These are phyloP conservation scores for Peromyscus leucopus DNA, from an alignment of 2,113 vertebrate species.

Conservation along the genomic window DNA sequence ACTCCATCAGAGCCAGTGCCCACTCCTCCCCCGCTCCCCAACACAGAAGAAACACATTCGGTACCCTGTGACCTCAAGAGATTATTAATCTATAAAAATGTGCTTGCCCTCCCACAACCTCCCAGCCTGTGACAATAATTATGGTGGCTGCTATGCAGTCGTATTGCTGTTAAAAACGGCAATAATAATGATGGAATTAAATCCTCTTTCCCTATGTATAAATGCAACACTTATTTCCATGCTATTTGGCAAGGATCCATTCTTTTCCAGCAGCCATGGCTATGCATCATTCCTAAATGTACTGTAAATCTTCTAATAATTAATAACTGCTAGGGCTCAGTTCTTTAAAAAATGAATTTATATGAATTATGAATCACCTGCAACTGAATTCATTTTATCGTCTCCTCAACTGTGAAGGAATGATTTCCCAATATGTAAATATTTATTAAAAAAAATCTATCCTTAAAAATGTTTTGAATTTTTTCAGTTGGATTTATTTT, in stretches of 20 bases:
- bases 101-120: slow-evolving; percentile 81
- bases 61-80: slow-evolving; percentile 70
- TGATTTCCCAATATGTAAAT: slow-evolving; percentile 42
- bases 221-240: slow-evolving; percentile 79
- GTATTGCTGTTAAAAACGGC: slow-evolving; percentile 74
- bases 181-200: slow-evolving; percentile 83
- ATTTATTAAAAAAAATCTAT: background rate
- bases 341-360: slow-evolving; percentile 65
- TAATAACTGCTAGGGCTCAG: slow-evolving; percentile 60
- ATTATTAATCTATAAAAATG: slow-evolving; percentile 85
- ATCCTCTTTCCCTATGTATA: slow-evolving; percentile 78
- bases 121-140: slow-evolving; percentile 82
- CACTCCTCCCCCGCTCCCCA: background rate
- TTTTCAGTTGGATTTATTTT: slow-evolving; percentile 30
- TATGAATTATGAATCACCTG: slow-evolving; percentile 71
- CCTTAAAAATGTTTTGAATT: slow-evolving; percentile 26
- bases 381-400: slow-evolving; percentile 65
- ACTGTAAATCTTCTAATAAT: slow-evolving; percentile 80
- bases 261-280: slow-evolving; percentile 65
- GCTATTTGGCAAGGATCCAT: slow-evolving; percentile 73
- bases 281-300: slow-evolving; percentile 70
- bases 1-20: slow-evolving; percentile 62
- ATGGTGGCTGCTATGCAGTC: slow-evolving; percentile 72
- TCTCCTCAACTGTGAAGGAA: slow-evolving; percentile 40
- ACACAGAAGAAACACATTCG: slow-evolving; percentile 76